Conservation (phyloP, 2,888 invertebrate species). For the Cinara cedri region DNA sequence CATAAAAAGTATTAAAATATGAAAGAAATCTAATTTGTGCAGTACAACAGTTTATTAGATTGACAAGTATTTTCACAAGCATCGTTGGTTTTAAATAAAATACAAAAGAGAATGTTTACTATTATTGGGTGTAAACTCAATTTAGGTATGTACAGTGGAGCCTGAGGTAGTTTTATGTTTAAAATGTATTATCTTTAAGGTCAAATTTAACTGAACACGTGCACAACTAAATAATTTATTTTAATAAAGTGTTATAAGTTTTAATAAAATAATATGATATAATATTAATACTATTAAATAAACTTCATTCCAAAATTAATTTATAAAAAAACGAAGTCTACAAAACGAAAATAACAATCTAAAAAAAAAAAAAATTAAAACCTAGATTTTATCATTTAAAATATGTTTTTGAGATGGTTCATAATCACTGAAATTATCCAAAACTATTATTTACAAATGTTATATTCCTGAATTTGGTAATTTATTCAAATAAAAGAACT, state of each 20-base stretch:
- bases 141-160: neutral
- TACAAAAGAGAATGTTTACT: neutral
- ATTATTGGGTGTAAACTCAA: neutral
- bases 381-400: neutral
- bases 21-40: neutral
- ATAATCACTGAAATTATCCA: no score
- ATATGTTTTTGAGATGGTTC: no score
- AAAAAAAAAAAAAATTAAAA: constrained; percentile 7
- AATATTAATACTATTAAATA: neutral
- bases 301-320: neutral
- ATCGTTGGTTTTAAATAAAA: no score
- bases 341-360: neutral
- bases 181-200: constrained; percentile 7
- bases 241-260: no score
- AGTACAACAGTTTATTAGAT: neutral
- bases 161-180: no score
- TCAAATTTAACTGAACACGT: neutral
- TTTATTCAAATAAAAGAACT: no score
- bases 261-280: no score
- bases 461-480: no score
- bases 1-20: no score
- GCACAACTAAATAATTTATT: neutral
- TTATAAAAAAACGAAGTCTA: neutral
- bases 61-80: no score
- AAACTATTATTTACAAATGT: no score